Percentiles rank a stretch among this genome's conserved stretches.
Evolutionary conservation across 2,797 vertebrate genomes (phyloP).

Genomic region (Rhynchotus rufescens): DNA sequence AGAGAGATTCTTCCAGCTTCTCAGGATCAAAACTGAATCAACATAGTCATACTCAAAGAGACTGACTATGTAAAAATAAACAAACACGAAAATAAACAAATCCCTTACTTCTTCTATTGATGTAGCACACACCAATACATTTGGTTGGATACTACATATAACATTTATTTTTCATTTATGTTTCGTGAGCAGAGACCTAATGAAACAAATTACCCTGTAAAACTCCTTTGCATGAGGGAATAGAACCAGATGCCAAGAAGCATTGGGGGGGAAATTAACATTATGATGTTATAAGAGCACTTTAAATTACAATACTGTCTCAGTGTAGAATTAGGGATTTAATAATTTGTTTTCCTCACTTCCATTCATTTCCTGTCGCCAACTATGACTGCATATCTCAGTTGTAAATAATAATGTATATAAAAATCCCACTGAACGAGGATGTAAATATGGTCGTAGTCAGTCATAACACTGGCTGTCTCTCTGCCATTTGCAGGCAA

Average conservation of each 20-base stretch:
- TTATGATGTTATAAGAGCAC: neutral
- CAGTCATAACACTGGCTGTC: neutral
- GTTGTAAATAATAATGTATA: neutral
- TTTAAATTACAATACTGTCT: conserved; percentile 47
- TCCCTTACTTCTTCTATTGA: neutral
- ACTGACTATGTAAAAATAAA: neutral
- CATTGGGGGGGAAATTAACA: conserved; percentile 31
- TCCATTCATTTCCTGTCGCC: neutral
- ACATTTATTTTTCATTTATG: conserved; percentile 2
- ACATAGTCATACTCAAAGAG: neutral
- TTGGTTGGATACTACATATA: neutral
- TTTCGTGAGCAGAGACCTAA: conserved; percentile 19
- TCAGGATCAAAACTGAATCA: neutral
- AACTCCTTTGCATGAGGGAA: conserved; percentile 35
- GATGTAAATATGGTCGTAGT: neutral
- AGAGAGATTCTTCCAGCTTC: neutral
- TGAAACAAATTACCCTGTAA: conserved; percentile 30
- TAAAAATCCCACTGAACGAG: neutral
- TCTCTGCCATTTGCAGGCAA: neutral
- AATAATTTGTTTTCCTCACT: neutral
- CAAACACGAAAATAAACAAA: no score
- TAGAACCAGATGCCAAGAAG: conserved; percentile 46
- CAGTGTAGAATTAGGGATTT: neutral
- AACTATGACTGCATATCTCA: neutral
- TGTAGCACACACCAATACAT: neutral